These are phyloP conservation scores for Hormaphis cornu DNA, from an alignment of 1,140 invertebrate species.

Conservation along the genomic window DNA sequence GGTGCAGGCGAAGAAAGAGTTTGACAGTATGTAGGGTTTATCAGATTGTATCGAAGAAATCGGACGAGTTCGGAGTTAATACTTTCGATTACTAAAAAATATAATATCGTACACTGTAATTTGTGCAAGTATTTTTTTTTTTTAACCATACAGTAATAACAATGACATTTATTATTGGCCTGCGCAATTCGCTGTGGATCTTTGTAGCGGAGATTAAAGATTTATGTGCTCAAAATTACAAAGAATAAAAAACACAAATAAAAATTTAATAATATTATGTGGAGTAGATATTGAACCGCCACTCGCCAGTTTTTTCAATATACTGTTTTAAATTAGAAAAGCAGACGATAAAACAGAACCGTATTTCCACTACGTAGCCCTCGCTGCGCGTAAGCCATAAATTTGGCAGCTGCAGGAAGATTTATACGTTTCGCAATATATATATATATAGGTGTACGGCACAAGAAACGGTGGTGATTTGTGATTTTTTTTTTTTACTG, in stretches of 20 bases:
- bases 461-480: no score
- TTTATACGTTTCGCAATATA: constrained; percentile 22
- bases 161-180: no score
- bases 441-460: background rate
- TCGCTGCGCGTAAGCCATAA: background rate
- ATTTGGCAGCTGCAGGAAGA: constrained; percentile 26
- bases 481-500: no score
- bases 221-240: constrained; percentile 6
- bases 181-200: no score
- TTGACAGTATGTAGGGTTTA: no score
- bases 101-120: no score
- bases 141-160: no score
- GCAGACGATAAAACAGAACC: constrained; percentile 27
- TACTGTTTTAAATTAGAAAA: constrained; percentile 23
- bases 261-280: constrained; percentile 21
- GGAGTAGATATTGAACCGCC: background rate
- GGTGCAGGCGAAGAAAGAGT: no score
- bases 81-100: no score
- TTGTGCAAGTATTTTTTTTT: no score
- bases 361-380: background rate
- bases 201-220: background rate
- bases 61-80: no score
- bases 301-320: constrained; percentile 24
- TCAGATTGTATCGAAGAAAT: no score
- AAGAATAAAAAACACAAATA: background rate